Evolutionary conservation across 2,113 vertebrate genomes (phyloP).

Genomic region (Pycnonotus jocosus): DNA sequence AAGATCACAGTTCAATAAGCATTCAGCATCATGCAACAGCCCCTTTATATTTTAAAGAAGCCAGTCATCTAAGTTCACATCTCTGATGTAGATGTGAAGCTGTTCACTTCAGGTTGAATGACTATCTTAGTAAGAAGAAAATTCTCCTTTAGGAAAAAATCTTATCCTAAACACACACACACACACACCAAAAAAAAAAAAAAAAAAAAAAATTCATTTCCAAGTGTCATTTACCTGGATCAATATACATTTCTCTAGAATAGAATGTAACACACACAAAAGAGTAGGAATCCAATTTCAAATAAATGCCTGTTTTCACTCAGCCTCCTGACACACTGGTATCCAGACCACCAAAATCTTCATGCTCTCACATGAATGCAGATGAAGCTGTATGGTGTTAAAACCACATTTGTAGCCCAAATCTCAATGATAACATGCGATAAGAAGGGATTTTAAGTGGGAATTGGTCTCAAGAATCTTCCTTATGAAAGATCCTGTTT

Average conservation of each 20-base stretch:
- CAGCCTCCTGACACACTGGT: not conserved
- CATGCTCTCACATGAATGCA: not conserved
- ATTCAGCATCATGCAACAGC: rapidly evolving
- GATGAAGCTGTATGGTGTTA: not conserved
- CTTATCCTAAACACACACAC: not conserved
- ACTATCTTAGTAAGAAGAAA: not conserved
- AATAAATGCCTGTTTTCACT: not conserved
- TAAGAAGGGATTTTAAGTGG: not conserved
- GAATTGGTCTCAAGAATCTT: not conserved
- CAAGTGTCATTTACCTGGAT: not conserved
- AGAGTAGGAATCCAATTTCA: not conserved
- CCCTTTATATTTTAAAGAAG: not conserved
- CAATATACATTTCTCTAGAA: not conserved
- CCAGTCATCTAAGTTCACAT: not conserved
- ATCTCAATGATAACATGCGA: not conserved
- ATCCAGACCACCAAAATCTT: not conserved
- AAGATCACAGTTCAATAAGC: not conserved
- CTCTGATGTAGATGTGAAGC: not conserved
- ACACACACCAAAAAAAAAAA: no score
- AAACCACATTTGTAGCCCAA: not conserved
- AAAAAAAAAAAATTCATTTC: not conserved
- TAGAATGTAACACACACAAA: not conserved
- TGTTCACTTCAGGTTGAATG: not conserved
- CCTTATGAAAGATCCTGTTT: not conserved
- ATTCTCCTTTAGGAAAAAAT: not conserved